Evolutionary conservation across 2,113 vertebrate species (phyloP), one percentile per base, ranked within the genome.

Genomic region (Paramisgurnus dabryanus): DNA sequence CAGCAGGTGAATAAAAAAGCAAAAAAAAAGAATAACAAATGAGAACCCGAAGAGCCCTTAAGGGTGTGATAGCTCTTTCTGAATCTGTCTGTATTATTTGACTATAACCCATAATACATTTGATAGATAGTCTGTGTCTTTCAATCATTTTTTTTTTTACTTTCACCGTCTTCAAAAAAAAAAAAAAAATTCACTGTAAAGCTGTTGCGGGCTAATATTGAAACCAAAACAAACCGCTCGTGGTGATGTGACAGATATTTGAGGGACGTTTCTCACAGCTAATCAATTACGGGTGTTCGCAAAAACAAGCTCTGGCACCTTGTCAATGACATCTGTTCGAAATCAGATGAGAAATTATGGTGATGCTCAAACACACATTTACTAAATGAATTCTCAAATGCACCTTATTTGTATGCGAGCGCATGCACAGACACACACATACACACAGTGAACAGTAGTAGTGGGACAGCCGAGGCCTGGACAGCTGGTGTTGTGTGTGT

Each of bases 401-500:
- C 50, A 40, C 50, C 58, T 65, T 72, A n/a, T 72, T 58, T 67
- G 69, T 71, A 13, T 69, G 53, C 65, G 41, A 10, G 12, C 11
- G 13, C 65, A 67, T 11, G 22, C 79, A 60, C 43, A 53, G 22
- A 81, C 43, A 81, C 65, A 81, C 58, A 58, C 58, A 64, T 50
- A 45, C 67, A 73, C 61, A 63, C 66, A 17, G 58, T 12, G n/a
- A 50, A 53, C 39, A 43, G 58, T n/a, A 4, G 66, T 41, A 18
- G 12, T 61, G 72, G 60, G 58, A 74, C 53, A 40, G 67, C 76
- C 79, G 65, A 82, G 70, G 71, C 80, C 75, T 8, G 67, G 83
- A 81, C 85, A 86, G 81, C 76, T 81, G 85, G 69, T 83, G 69
- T 27, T 73, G 64, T 84, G 82, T 73, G 65, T 75, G 78, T 79